phyloP scores from a whole-genome alignment of 2,888 invertebrate genomes.

The Drosophila neotestacea region DNA sequence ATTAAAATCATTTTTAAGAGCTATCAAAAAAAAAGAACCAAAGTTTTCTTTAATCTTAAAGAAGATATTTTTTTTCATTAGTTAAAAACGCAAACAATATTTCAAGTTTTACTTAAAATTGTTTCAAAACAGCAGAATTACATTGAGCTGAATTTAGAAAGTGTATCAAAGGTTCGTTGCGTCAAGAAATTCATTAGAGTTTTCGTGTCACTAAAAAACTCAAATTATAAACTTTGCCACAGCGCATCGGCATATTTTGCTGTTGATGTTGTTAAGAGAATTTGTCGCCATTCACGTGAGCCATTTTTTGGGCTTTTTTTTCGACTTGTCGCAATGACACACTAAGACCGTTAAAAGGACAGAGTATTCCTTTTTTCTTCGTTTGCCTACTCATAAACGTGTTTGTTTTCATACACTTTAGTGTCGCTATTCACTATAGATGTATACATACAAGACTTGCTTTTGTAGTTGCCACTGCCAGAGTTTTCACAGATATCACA shows the following conservation, averaged over 20 bases:
- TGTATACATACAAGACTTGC: too few species aligned
- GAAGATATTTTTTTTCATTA: too few species aligned
- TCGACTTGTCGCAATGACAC: conserved; percentile 19
- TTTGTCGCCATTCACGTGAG: conserved; percentile 22
- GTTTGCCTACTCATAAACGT: neutral
- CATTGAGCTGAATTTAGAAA: neutral
- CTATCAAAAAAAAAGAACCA: too few species aligned
- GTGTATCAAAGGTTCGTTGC: conserved; percentile 8
- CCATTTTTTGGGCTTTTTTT: neutral
- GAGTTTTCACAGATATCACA: too few species aligned
- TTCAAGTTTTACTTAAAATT: too few species aligned
- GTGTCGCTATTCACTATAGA: neutral
- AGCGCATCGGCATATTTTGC: conserved; percentile 40
- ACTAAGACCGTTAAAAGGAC: conserved; percentile 18
- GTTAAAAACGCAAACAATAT: too few species aligned
- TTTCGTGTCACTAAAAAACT: conserved; percentile 32
- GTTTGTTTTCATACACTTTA: neutral
- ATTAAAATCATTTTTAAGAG: too few species aligned
- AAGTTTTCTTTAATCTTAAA: too few species aligned
- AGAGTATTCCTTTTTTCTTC: neutral
- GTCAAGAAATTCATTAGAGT: neutral
- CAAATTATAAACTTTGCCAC: conserved; percentile 37
- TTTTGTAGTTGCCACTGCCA: too few species aligned
- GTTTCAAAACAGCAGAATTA: too few species aligned
- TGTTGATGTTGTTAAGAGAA: conserved; percentile 31